phyloP scores from a whole-genome alignment of 2,888 invertebrate genomes.

The Lingula anatina region DNA sequence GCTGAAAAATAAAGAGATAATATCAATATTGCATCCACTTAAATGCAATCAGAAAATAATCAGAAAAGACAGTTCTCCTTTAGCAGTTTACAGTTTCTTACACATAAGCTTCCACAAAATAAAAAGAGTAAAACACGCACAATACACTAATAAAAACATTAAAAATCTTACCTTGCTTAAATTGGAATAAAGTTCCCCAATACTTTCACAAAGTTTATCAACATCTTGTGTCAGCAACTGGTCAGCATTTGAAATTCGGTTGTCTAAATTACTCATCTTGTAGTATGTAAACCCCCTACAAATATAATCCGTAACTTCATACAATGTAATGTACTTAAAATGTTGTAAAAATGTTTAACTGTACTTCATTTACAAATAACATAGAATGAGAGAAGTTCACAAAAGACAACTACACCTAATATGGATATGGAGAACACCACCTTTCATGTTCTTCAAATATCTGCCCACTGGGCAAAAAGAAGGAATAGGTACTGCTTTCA shows the following conservation, averaged over 20 bases:
- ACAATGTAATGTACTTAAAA: no score
- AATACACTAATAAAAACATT: neutral
- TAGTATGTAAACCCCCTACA: slow-evolving; percentile 89
- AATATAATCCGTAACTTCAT: neutral
- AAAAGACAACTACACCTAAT: no score
- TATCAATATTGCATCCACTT: neutral
- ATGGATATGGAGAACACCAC: slow-evolving; percentile 1
- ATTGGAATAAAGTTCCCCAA: slow-evolving; percentile 93
- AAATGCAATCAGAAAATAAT: no score
- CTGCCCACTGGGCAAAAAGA: no score
- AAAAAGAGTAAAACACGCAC: neutral
- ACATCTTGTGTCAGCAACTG: slow-evolving; percentile 93
- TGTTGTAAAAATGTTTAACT: no score
- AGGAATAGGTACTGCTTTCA: no score
- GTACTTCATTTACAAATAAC: no score
- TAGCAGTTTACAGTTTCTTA: neutral
- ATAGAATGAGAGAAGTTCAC: no score
- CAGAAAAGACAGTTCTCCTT: no score
- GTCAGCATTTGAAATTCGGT: slow-evolving; percentile 91
- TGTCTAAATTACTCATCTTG: slow-evolving; percentile 92
- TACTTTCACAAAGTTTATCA: slow-evolving; percentile 93
- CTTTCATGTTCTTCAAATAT: no score
- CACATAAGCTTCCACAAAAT: neutral
- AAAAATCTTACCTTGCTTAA: slow-evolving; percentile 67
- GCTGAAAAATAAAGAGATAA: slow-evolving; percentile 54